Conservation (phyloP, 2,888 invertebrate species). For the Plusia festucae region DNA sequence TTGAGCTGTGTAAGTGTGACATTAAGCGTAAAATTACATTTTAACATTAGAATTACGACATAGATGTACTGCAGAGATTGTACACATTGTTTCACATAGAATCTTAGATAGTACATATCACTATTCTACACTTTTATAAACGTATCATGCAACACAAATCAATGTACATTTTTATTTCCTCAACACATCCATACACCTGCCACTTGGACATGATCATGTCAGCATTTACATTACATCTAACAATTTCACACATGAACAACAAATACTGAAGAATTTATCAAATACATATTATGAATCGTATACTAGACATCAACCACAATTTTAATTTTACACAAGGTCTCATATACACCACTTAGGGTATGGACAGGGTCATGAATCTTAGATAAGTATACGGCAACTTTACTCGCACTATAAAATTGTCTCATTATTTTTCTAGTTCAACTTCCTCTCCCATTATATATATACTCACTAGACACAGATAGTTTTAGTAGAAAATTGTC, state of each 20-base stretch:
- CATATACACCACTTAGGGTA: slow-evolving; percentile 24
- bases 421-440: slow-evolving; percentile 41
- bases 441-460: slow-evolving; percentile 36
- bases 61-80: slow-evolving; percentile 56
- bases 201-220: slow-evolving; percentile 24
- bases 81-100: slow-evolving; percentile 51
- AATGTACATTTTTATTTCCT: slow-evolving; percentile 33
- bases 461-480: slow-evolving; percentile 65
- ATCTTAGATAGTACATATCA: slow-evolving; percentile 40
- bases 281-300: slow-evolving; percentile 54
- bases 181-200: slow-evolving; percentile 22
- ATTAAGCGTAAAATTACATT: slow-evolving; percentile 56
- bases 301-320: slow-evolving; percentile 53
- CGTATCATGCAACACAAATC: slow-evolving; percentile 42
- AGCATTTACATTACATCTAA: slow-evolving; percentile 41
- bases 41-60: slow-evolving; percentile 49
- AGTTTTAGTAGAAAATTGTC: slow-evolving; percentile 65
- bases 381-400: slow-evolving; percentile 52
- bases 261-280: slow-evolving; percentile 57
- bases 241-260: slow-evolving; percentile 47
- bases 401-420: slow-evolving; percentile 51
- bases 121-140: slow-evolving; percentile 44
- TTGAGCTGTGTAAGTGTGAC: slow-evolving; percentile 76
- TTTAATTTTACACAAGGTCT: slow-evolving; percentile 17
- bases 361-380: slow-evolving; percentile 33